These are phyloP conservation scores for Cricetomys ansorgei DNA, from an alignment of 2,113 vertebrate species.

Conservation along the genomic window DNA sequence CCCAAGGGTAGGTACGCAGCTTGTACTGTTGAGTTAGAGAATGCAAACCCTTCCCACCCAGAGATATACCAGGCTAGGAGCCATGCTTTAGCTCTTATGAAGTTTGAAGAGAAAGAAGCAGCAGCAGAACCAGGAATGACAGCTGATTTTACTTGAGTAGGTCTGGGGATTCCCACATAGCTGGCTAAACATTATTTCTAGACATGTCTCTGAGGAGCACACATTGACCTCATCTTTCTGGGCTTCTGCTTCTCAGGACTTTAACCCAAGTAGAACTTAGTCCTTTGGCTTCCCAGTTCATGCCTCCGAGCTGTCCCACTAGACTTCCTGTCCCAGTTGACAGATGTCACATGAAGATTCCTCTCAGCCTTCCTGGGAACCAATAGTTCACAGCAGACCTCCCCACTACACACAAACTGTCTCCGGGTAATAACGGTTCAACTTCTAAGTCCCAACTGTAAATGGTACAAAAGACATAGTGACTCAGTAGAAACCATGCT, in stretches of 20 bases:
- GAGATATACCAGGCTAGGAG: neutral
- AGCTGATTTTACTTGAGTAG: neutral
- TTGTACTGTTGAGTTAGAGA: neutral
- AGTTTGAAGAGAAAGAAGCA: neutral
- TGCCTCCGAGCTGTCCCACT: neutral
- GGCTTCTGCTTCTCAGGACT: neutral
- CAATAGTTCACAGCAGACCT: neutral
- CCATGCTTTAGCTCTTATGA: neutral
- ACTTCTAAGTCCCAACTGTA: neutral
- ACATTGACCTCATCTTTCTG: neutral
- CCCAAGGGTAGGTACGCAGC: neutral
- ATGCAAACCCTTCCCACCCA: neutral
- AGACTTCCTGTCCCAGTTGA: neutral
- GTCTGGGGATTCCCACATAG: neutral
- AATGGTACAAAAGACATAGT: neutral
- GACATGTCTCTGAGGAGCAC: neutral
- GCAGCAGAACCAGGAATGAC: fast-evolving
- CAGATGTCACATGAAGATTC: neutral
- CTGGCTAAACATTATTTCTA: neutral
- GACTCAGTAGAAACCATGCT: neutral
- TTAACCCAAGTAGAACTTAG: neutral
- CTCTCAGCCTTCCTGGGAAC: neutral
- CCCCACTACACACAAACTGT: neutral
- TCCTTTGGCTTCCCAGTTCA: neutral
- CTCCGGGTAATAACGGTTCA: neutral